phyloP scores from a whole-genome alignment of 2,888 invertebrate species.

The Bedellia somnulentella region DNA sequence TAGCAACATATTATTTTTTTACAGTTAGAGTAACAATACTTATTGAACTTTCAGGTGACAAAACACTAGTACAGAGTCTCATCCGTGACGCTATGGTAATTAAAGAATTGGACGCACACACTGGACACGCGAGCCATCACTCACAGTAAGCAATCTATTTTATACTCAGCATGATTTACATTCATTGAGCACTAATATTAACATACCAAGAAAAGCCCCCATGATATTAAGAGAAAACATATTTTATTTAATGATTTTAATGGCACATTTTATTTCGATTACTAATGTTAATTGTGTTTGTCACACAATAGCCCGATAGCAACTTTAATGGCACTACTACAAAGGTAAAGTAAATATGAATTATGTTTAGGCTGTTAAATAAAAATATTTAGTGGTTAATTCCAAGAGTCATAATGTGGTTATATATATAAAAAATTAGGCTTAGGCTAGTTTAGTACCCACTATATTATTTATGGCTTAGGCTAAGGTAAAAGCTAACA shows the following conservation, averaged over 20 bases:
- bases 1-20: no score
- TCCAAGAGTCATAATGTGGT: no score
- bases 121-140: constrained; percentile 68
- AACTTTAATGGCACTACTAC: constrained; percentile 91
- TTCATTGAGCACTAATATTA: neutral
- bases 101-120: constrained; percentile 75
- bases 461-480: no score
- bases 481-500: no score
- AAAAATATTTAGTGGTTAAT: no score
- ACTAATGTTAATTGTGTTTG: constrained; percentile 64
- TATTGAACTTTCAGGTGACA: constrained; percentile 71
- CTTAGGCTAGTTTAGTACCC: no score
- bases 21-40: neutral
- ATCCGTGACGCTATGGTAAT: constrained; percentile 91
- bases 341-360: constrained; percentile 74
- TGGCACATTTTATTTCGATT: constrained; percentile 28
- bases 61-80: constrained; percentile 85
- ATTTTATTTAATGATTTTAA: constrained; percentile 8
- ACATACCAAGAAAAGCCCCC: neutral
- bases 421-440: no score
- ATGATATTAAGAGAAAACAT: no score
- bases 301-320: constrained; percentile 90
- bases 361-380: no score
- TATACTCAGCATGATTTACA: constrained; percentile 2
- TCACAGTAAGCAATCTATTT: constrained; percentile 71